Evolutionary conservation across 2,888 invertebrate species (phyloP), one percentile per base, ranked within the genome.

Genomic region (Plusia festucae): DNA sequence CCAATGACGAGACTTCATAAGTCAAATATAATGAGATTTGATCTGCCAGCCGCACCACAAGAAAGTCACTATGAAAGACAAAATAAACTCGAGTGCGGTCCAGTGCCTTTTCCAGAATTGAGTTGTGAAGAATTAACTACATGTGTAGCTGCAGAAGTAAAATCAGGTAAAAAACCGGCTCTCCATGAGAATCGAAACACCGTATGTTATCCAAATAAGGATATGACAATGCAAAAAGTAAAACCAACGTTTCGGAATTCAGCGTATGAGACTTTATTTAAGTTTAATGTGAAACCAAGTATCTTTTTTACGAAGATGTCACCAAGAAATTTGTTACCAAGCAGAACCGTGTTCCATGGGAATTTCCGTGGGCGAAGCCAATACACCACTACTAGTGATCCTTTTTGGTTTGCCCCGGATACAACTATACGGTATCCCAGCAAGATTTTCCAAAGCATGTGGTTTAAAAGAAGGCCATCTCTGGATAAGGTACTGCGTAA

Each of bases 21-120:
- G 15, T 52, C 56, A 49, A 49, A 63, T 11, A 16, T 52, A 0
- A 44, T 44, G 11, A 56, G 30, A n/a, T 32, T 53, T 0, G n/a
- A n/a, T 40, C 15, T 22, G 15, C 16, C 34, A 5, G 20, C 34
- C 15, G 40, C 15, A 13, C 56, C 53, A 3, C 24, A 13, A 11
- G 40, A 49, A 13, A 22, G 32, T 11, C 18, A 11, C 15, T 22
- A 22, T 1, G 18, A 32, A 3, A 52, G 30, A n/a, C 20, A 52
- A 13, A 8, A 7, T 4, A 56, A 49, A 20, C 34, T 20, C 1
- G 1, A 49, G 0, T 63, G 63, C 40, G 63, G 56, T 11, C 68
- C 62, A 4, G 27, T 56, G 15, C 52, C 44, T 9, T 63, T 63
- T 13, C 63, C 63, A 32, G 59, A 56, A 11, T 34, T 46, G 11